Evolutionary conservation across 2,113 vertebrate genomes (phyloP).

Genomic region (Dromaius novaehollandiae): DNA sequence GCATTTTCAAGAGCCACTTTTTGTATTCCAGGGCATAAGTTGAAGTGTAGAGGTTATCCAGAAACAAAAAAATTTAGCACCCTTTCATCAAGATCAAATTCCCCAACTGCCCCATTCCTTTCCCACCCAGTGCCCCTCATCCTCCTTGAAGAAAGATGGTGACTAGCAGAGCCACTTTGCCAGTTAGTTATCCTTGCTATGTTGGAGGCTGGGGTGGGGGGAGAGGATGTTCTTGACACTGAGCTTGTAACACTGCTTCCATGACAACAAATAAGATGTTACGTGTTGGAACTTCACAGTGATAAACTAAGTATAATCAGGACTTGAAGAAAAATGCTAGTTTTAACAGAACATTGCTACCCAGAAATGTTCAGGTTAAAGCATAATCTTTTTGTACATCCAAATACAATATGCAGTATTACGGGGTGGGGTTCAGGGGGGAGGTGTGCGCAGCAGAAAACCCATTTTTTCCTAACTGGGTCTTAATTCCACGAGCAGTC

Average conservation of each 20-base stretch:
- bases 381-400: neutral
- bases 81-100: constrained; percentile 6
- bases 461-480: neutral
- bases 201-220: neutral
- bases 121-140: neutral
- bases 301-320: constrained; percentile 48
- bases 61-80: neutral
- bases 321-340: constrained; percentile 11
- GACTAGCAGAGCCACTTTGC: neutral
- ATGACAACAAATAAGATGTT: constrained; percentile 73
- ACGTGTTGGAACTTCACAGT: neutral
- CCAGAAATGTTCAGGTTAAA: neutral
- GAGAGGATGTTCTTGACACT: constrained; percentile 38
- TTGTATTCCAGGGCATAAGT: neutral
- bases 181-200: neutral
- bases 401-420: neutral
- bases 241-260: constrained; percentile 58
- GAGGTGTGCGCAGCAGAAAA: neutral
- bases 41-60: neutral
- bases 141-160: neutral
- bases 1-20: neutral
- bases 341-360: neutral
- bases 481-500: neutral
- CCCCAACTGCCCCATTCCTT: neutral
- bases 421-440: fast-evolving